A percentile compares a stretch with the other conserved stretches of the same genome.
Conservation (phyloP, 2,113 vertebrate species). For the Poeciliopsis occidentalis region DNA sequence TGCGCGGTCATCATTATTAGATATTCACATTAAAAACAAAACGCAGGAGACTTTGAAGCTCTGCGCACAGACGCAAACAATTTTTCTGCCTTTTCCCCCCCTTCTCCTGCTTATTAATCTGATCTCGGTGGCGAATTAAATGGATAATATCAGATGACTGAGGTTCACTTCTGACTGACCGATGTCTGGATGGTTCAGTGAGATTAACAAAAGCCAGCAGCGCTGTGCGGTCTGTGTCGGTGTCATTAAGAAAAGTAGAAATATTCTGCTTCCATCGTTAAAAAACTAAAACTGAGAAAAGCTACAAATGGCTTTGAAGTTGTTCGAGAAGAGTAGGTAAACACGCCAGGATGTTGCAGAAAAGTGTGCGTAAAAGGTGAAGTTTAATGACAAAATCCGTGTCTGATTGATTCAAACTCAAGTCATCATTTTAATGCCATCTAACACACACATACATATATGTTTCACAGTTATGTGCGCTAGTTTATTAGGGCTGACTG, state of each 20-base stretch:
- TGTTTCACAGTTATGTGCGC: no score
- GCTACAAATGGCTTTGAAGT: not conserved
- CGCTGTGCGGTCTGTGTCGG: not conserved
- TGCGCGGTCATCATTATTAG: slow-evolving; percentile 77
- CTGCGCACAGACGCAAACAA: slow-evolving; percentile 11
- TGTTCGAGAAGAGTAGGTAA: slow-evolving; percentile 4
- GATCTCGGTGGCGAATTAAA: slow-evolving; percentile 35
- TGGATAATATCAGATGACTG: slow-evolving; percentile 34
- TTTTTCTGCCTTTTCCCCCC: not conserved
- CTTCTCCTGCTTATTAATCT: slow-evolving; percentile 15
- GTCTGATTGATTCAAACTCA: not conserved
- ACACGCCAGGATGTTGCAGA: slow-evolving; percentile 14
- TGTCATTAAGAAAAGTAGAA: not conserved
- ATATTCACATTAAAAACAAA: slow-evolving; percentile 66
- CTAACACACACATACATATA: no score
- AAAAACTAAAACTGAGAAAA: not conserved
- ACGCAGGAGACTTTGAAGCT: slow-evolving; percentile 48
- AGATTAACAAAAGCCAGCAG: not conserved
- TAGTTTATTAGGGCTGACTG: not conserved
- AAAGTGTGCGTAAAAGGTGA: slow-evolving; percentile 41
- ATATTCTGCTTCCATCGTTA: not conserved
- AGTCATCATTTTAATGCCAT: not conserved
- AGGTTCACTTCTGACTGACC: slow-evolving; percentile 21
- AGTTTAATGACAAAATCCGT: not conserved
- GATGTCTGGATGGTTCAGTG: slow-evolving; percentile 1